Evolutionary conservation across 2,113 vertebrate species (phyloP).

Genomic region (Hiodon alosoides): DNA sequence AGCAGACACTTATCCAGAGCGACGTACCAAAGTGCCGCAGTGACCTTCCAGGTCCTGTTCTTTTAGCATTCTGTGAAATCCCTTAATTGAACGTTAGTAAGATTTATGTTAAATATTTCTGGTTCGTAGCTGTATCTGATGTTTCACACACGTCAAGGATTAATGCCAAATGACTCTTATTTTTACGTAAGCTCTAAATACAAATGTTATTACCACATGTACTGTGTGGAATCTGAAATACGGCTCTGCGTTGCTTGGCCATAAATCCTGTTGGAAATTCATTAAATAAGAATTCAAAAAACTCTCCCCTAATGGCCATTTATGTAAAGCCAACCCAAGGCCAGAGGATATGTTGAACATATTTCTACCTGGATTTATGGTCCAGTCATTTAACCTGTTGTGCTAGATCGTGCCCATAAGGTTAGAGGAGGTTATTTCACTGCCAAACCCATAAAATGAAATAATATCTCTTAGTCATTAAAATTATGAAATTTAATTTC

Average conservation of each 20-base stretch:
- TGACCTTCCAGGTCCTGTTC: too few relatives aligned
- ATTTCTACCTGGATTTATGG: not conserved
- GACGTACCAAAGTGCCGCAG: too few relatives aligned
- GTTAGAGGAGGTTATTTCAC: slow-evolving; percentile 9
- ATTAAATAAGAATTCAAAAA: not conserved
- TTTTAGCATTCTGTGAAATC: too few relatives aligned
- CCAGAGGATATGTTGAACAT: not conserved
- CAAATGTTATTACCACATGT: not conserved
- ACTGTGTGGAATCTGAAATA: not conserved
- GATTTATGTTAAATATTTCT: too few relatives aligned
- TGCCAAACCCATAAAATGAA: not conserved
- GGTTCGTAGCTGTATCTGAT: too few relatives aligned
- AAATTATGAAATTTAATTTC: not conserved
- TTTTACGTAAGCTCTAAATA: not conserved
- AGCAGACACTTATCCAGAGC: too few relatives aligned
- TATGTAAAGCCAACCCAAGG: not conserved
- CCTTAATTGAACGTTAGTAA: too few relatives aligned
- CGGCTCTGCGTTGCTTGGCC: not conserved
- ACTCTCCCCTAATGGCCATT: not conserved
- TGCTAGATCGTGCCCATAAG: not conserved
- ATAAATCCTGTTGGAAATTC: not conserved
- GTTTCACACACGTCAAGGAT: not conserved
- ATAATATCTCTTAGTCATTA: not conserved
- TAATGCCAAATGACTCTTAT: not conserved
- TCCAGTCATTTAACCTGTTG: not conserved